These are phyloP conservation scores for Odontesthes bonariensis DNA, from an alignment of 2,113 vertebrate genomes.

Conservation along the genomic window DNA sequence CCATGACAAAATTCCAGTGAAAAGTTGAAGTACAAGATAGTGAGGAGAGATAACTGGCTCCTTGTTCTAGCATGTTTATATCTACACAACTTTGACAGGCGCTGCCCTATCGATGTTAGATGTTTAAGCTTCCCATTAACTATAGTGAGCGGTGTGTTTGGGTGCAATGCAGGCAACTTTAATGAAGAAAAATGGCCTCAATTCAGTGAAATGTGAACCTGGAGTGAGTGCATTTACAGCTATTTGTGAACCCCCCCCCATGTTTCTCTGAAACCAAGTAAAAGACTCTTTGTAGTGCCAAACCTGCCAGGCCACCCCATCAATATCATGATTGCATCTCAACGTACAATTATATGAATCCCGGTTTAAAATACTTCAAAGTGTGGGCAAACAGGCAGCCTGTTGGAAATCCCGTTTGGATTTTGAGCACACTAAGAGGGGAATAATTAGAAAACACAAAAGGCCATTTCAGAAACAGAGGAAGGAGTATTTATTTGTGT, in stretches of 20 bases:
- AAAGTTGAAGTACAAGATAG: slow-evolving; percentile 40
- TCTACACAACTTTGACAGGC: slow-evolving; percentile 36
- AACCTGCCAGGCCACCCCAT: slow-evolving; percentile 66
- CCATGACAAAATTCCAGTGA: slow-evolving; percentile 63
- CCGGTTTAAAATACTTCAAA: slow-evolving; percentile 74
- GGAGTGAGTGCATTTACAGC: slow-evolving; percentile 50
- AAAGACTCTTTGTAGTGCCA: slow-evolving; percentile 75
- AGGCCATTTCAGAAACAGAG: slow-evolving; percentile 42
- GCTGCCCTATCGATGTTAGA: slow-evolving; percentile 28
- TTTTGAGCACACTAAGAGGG: slow-evolving; percentile 54
- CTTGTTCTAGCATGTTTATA: slow-evolving; percentile 46
- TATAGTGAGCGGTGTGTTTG: slow-evolving; percentile 43
- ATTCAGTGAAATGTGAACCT: slow-evolving; percentile 74
- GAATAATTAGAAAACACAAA: slow-evolving; percentile 74
- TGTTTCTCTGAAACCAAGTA: slow-evolving; percentile 55
- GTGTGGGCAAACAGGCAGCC: slow-evolving; percentile 66
- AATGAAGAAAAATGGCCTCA: slow-evolving; percentile 71
- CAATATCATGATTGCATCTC: slow-evolving; percentile 78
- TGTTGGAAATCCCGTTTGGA: slow-evolving; percentile 52
- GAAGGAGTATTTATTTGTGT: slow-evolving; percentile 46
- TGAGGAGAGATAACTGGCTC: slow-evolving; percentile 45
- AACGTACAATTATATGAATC: slow-evolving; percentile 81
- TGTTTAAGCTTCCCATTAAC: slow-evolving; percentile 36
- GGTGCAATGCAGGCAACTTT: slow-evolving; percentile 48
- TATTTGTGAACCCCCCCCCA: slow-evolving; percentile 63